Base-by-base conservation (phyloP, 2,113 vertebrate genomes). In the Thymallus thymallus region DNA sequence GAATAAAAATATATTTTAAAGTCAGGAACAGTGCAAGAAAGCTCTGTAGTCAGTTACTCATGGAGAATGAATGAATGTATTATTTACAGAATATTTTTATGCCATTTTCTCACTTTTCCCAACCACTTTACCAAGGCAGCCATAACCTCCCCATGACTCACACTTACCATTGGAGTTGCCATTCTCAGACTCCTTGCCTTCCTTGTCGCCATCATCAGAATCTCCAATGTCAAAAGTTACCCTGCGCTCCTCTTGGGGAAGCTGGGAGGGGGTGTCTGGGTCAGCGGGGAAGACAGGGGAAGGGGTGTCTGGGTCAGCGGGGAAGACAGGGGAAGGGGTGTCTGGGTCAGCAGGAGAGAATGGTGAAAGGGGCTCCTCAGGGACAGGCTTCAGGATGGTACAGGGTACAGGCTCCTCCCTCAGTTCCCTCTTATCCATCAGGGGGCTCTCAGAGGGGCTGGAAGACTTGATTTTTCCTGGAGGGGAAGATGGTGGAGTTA, bases 151-250 rank as follows among this genome's bases (percentile, higher is more conserved):
- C 23, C 16, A 23, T 22, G 48, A 51, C 23, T 45, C 4, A 23
- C 13, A 24, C 20, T 85, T 77, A 69, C 26, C 29, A 56, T 5
- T 26, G 7, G 5, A 4, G 2, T 41, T 74, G 7, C 18, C n/a
- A 3, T 30, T 46, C 60, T 30, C 30, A 35, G 5, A 76, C 83
- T 75, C 68, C 22, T 92, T 90, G 61, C 86, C 84, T 70, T 96
- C 96, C 16, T 90, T 94, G 0, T 94, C 93, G 0, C 81, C 62
- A 16, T 98, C 96, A 14, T 96, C 95, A 29, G 87, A 73, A 26
- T 96, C 96, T 2, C 98, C 97, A 1, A 99, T 91, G 81, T 96
- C 92, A 83, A 99, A 99, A 0, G 94, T 93, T 23, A 98, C 96
- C 0, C 85, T 87, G 35, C 94, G 94, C 79, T 97, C 94, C 80